A percentile compares a stretch with the other conserved stretches of the same genome.
Evolutionary conservation across 2,797 vertebrate species (phyloP).

Genomic region (Oreochromis mossambicus): DNA sequence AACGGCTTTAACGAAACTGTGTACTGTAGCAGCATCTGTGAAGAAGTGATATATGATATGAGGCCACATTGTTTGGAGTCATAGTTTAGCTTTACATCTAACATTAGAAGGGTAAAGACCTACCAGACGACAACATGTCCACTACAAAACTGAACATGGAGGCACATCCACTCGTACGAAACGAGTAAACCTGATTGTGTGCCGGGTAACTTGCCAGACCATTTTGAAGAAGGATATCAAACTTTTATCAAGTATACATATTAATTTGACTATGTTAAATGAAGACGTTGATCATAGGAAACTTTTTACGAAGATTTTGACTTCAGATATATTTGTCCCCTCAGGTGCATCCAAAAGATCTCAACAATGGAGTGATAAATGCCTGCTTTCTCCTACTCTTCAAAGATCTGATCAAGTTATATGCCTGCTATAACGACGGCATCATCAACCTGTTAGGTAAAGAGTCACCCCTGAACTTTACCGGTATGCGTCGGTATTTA

Average conservation of each 20-base stretch:
- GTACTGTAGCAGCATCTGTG: not conserved
- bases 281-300: not conserved
- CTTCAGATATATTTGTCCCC: not conserved
- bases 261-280: not conserved
- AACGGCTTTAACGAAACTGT: not conserved
- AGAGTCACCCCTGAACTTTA: not conserved
- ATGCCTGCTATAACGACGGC: slow-evolving; percentile 98
- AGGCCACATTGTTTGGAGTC: not conserved
- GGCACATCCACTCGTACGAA: not conserved
- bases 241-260: not conserved
- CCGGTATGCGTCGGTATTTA: not conserved
- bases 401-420: slow-evolving; percentile 98
- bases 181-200: not conserved
- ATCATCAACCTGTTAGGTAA: slow-evolving; percentile 97
- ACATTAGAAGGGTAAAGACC: not conserved
- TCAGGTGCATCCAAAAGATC: slow-evolving; percentile 90
- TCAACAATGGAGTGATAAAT: slow-evolving; percentile 95
- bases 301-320: not conserved
- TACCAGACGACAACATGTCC: not conserved
- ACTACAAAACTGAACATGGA: not conserved
- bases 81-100: not conserved
- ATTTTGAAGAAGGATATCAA: not conserved
- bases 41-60: not conserved
- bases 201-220: not conserved
- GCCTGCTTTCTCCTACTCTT: slow-evolving; percentile 96